Conservation (phyloP, 1,140 invertebrate genomes). For the Aphidius gifuensis region DNA sequence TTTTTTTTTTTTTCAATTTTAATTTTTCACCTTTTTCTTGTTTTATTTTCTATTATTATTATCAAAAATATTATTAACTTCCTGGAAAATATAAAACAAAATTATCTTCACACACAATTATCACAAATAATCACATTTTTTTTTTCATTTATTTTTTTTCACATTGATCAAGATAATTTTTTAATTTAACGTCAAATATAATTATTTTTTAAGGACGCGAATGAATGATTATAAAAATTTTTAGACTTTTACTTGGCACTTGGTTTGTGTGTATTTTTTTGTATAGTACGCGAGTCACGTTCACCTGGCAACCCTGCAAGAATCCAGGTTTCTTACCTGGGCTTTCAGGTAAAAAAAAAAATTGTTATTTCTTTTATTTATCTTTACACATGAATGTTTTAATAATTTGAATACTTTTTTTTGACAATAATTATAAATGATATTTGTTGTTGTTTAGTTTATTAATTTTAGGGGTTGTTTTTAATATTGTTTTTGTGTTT, state of each 20-base stretch:
- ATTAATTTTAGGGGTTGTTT: not conserved
- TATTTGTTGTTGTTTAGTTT: not conserved
- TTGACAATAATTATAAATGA: not conserved
- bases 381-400: no score
- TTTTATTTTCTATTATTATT: not conserved
- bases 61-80: no score
- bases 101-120: no score
- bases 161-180: no score
- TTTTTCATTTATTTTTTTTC: no score
- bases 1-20: conserved; percentile 5
- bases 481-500: not conserved
- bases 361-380: no score
- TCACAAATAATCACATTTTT: no score
- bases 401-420: not conserved
- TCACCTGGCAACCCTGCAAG: conserved; percentile 41
- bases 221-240: not conserved
- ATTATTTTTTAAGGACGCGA: not conserved
- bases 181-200: no score
- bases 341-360: conserved; percentile 14
- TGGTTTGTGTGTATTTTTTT: no score
- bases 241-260: no score
- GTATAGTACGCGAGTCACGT: conserved; percentile 20
- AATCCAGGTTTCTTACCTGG: conserved; percentile 14
- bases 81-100: no score
- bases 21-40: not conserved